Base-by-base conservation (phyloP, 2,113 vertebrate genomes). In the Phaethornis superciliosus region DNA sequence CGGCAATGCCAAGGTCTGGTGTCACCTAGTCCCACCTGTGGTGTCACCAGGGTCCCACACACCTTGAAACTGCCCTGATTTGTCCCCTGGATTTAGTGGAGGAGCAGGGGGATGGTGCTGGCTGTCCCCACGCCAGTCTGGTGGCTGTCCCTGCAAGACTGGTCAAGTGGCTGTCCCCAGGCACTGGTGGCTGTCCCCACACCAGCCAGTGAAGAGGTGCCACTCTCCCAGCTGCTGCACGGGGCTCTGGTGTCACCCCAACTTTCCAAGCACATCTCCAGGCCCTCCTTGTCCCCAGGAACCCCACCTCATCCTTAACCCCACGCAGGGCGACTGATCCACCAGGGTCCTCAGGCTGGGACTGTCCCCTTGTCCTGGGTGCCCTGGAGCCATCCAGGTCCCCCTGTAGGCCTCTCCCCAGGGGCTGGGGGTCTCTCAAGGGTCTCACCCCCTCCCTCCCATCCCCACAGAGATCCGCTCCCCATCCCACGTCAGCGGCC, bases 381-480 rank as follows among this genome's bases (percentile, higher is more conserved):
- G 37, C 37, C 9, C 37, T 4, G 37, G 37, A 40, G 37, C 37
- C 37, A 40, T 40, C 37, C 37, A 40, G 37, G 37, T 40, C 37
- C 37, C 37, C 37, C 37, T 10, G 69, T 46, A n/a, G 40, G 27
- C 1, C 47, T 40, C 19, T 47, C 47, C 47, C 19, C 7, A 10
- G 47, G 47, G 47, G 44, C 47, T 21, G 47, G 47, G 47, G 47
- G 47, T 47, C 44, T 40, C 37, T 40, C 44, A 46, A 7, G 44
- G 44, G 11, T 18, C 44, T 46, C 44, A 46, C 15, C 44, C 44
- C 18, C 6, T 59, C 79, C 68, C 35, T 44, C 10, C 40, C 26
- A 6, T 91, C 65, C 64, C 97, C 75, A 7, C 97, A 99, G 99
- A 99, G 95, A 96, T 97, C 20, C 99, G 98, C 27, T 99, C 99